A percentile compares a stretch with the other conserved stretches of the same genome.
Evolutionary conservation across 2,113 vertebrate genomes (phyloP).

Genomic region (Chascanopsetta lugubris): DNA sequence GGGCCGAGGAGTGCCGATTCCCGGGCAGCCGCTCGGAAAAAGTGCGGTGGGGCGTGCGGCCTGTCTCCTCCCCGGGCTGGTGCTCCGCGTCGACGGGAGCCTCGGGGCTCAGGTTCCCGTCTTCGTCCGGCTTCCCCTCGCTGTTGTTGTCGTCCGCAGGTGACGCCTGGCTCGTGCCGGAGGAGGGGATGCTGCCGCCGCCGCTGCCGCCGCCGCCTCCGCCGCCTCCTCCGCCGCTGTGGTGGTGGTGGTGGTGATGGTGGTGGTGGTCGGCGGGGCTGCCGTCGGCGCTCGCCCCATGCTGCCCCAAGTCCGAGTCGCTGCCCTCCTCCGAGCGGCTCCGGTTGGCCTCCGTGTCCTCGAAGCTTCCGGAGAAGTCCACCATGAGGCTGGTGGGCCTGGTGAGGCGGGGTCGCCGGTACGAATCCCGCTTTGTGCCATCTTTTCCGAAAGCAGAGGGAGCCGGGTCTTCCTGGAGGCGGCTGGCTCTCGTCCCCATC

Average conservation of each 20-base stretch:
- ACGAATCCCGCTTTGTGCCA: slow-evolving; percentile 76
- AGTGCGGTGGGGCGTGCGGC: slow-evolving; percentile 81
- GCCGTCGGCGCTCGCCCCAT: slow-evolving; percentile 74
- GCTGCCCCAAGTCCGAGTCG: slow-evolving; percentile 80
- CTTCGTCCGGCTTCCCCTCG: slow-evolving; percentile 68
- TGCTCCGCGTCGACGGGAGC: slow-evolving; percentile 62
- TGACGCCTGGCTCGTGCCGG: slow-evolving; percentile 61
- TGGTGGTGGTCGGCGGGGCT: slow-evolving; percentile 73
- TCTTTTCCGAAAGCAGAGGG: slow-evolving; percentile 77
- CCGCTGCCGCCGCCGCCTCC: too few relatives aligned
- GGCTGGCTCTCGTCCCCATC: slow-evolving; percentile 83
- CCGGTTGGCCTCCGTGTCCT: slow-evolving; percentile 77
- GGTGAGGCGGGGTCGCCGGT: slow-evolving; percentile 71
- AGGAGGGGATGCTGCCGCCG: slow-evolving; percentile 56
- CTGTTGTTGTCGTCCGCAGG: slow-evolving; percentile 64
- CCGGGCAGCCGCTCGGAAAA: slow-evolving; percentile 82
- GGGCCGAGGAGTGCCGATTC: slow-evolving; percentile 74
- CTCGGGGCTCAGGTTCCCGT: slow-evolving; percentile 54
- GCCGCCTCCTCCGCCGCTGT: too few relatives aligned
- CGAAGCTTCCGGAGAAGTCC: slow-evolving; percentile 81
- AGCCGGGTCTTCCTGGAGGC: slow-evolving; percentile 79
- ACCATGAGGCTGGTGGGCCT: slow-evolving; percentile 82
- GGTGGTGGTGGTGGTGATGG: too few relatives aligned
- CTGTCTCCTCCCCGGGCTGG: slow-evolving; percentile 73
- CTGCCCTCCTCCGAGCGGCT: slow-evolving; percentile 83